Base-by-base conservation (phyloP, 1,140 invertebrate genomes). In the Physella acuta region DNA sequence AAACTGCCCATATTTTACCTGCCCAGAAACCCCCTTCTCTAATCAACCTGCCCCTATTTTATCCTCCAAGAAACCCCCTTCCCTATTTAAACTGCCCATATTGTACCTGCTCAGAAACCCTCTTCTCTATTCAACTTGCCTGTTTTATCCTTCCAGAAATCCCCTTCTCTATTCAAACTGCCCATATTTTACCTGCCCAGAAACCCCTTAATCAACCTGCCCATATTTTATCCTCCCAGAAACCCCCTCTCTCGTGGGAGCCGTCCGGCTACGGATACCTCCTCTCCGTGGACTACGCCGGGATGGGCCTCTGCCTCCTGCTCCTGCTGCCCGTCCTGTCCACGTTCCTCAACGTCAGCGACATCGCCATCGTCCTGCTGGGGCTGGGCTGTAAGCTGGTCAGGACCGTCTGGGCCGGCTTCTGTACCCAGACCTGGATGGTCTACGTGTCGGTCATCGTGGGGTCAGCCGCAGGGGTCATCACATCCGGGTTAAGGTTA, bases 221-320 rank as follows among this genome's bases (percentile, higher is more conserved):
- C 61, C 55, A 31, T 71, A 28, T 39, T 68, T 5, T 30, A 34
- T n/a, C 51, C 59, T 79, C 82, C 0, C 71, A 79, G 37, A 70
- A 74, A 49, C 70, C 70, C 17, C 84, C 84, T 0, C 64, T 85
- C 3, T 76, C 71, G 62, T 85, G 84, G 84, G 71, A 74, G 8
- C 75, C 78, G 58, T 81, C 82, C 2, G 70, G 78, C 74, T 85
- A 85, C 70, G 83, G 83, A 0, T 85, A 84, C 68, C 71, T 84
- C 0, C 51, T 84, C 55, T 82, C 84, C n/a, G 70, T 80, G 5
- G 82, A 84, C 66, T 84, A 83, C 70, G 79, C 79, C 0, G 74
- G 75, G 4, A 79, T 84, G 76, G 83, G 82, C 5, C 28, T 81
- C 0, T 78, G 75, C 68, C 69, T 83, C 4, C 69, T 83, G 8